Percentiles rank a stretch among this genome's conserved stretches.
These are phyloP conservation scores for Epiperipatus broadwayi DNA, from an alignment of 2,888 invertebrate genomes.

Conservation along the genomic window DNA sequence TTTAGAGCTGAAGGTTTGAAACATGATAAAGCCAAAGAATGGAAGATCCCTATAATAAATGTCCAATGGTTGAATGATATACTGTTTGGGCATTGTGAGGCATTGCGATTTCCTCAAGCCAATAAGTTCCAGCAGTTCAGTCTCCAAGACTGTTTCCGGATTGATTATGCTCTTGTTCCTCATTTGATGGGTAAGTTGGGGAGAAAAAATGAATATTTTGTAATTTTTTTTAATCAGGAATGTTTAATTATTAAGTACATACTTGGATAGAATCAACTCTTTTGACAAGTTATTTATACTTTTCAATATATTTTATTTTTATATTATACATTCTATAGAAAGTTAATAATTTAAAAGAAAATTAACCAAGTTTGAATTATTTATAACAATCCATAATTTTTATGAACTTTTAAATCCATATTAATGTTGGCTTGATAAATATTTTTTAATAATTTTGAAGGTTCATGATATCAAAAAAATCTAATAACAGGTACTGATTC, in stretches of 20 bases:
- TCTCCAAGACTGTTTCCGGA: slow-evolving; percentile 53
- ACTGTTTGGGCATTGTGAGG: slow-evolving; percentile 64
- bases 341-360: too few relatives aligned
- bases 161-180: slow-evolving; percentile 65
- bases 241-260: too few relatives aligned
- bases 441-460: too few relatives aligned
- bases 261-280: not conserved
- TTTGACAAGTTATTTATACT: too few relatives aligned
- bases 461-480: too few relatives aligned
- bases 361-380: too few relatives aligned
- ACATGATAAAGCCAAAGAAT: slow-evolving; percentile 70
- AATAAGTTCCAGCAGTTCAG: slow-evolving; percentile 73
- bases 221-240: slow-evolving; percentile 11
- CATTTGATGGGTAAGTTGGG: slow-evolving; percentile 64
- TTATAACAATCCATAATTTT: too few relatives aligned
- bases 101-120: slow-evolving; percentile 36
- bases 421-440: too few relatives aligned
- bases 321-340: slow-evolving; percentile 6
- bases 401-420: too few relatives aligned
- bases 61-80: slow-evolving; percentile 83
- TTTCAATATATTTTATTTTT: slow-evolving; percentile 12
- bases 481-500: too few relatives aligned
- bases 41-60: slow-evolving; percentile 77
- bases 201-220: not conserved
- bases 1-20: slow-evolving; percentile 63